Conservation (phyloP, 2,113 vertebrate species). For the Oenanthe melanoleuca region DNA sequence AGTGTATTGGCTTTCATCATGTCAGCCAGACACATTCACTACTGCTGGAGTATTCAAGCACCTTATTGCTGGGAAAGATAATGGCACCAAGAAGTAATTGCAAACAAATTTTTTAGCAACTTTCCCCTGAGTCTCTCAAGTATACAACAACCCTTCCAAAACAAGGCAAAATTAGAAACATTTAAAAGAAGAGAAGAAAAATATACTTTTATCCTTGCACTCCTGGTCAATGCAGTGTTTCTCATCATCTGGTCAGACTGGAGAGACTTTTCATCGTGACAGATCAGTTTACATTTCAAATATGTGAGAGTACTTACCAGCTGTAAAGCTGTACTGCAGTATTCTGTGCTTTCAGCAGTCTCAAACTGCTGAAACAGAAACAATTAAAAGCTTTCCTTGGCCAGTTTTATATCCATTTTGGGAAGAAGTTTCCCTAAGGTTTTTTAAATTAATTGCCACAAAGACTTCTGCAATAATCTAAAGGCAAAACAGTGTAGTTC, state of each 20-base stretch:
- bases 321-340: neutral
- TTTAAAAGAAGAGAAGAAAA: neutral
- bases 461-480: neutral
- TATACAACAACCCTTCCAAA: neutral
- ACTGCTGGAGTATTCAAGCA: neutral
- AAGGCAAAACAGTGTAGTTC: neutral
- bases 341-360: neutral
- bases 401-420: neutral
- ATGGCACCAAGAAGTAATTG: neutral
- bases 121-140: neutral
- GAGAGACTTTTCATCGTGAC: neutral
- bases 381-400: neutral
- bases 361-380: neutral
- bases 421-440: neutral
- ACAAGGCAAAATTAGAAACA: neutral
- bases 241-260: neutral
- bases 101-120: neutral
- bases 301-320: neutral
- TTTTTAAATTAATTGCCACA: neutral
- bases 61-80: neutral
- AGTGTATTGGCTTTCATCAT: neutral
- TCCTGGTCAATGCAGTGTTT: neutral
- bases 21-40: neutral
- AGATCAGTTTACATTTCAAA: neutral
- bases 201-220: neutral